Conservation (phyloP, 2,113 vertebrate species). For the Coptodon rendalli region DNA sequence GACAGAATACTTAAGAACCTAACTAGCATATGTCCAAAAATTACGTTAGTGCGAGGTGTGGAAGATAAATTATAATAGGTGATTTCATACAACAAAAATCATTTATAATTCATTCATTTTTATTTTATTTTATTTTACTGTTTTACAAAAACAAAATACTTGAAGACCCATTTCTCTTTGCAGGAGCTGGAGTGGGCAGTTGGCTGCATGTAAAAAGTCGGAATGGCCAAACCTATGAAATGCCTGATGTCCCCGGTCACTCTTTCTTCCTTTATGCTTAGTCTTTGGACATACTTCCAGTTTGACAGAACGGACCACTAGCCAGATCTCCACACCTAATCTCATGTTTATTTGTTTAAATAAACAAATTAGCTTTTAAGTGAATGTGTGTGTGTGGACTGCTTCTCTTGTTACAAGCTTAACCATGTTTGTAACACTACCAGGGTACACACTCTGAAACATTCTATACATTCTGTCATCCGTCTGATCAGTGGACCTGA, state of each 20-base stretch:
- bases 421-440: neutral
- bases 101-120: neutral
- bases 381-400: neutral
- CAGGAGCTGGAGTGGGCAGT: neutral
- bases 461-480: neutral
- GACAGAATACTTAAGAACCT: fast-evolving
- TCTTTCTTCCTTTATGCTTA: neutral
- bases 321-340: neutral
- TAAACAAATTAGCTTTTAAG: neutral
- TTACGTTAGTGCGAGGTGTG: fast-evolving
- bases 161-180: fast-evolving
- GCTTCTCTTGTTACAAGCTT: neutral
- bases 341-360: neutral
- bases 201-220: fast-evolving
- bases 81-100: neutral
- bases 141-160: neutral
- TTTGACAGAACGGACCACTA: neutral
- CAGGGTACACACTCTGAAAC: neutral
- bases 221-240: neutral
- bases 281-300: neutral
- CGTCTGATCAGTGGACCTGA: neutral
- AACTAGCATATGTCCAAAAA: neutral
- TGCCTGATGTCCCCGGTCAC: neutral
- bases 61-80: neutral
- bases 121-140: neutral